A percentile compares a stretch with the other conserved stretches of the same genome.
phyloP scores from a whole-genome alignment of 92 coral and sea anemone genomes.

The Anthopleura xanthogrammica region DNA sequence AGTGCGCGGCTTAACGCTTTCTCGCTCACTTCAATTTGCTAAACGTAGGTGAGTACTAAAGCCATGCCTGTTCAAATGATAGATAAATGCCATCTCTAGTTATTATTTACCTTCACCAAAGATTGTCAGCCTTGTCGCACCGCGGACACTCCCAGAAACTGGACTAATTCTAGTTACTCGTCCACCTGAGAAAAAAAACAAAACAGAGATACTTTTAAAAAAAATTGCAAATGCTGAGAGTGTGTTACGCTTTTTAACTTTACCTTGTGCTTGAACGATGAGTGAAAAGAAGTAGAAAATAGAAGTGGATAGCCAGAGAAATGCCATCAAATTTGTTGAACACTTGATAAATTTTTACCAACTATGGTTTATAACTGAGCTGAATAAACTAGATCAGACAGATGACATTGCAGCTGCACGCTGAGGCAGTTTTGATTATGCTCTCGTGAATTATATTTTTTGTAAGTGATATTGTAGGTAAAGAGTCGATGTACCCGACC shows the following conservation, averaged over 20 bases:
- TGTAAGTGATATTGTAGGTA: neutral
- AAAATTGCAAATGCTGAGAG: neutral
- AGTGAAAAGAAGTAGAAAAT: neutral
- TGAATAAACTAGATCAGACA: neutral
- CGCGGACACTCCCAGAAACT: slow-evolving; percentile 48
- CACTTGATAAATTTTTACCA: neutral
- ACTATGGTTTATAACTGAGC: neutral
- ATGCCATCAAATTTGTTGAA: neutral
- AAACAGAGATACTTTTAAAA: neutral
- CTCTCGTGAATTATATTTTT: neutral
- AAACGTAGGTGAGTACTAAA: neutral
- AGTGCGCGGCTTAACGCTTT: neutral
- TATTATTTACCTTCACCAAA: slow-evolving; percentile 48
- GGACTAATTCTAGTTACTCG: slow-evolving; percentile 51
- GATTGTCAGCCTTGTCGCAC: slow-evolving; percentile 54
- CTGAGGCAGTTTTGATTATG: neutral
- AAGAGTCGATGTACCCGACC: neutral
- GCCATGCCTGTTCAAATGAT: neutral
- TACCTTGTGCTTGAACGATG: slow-evolving; percentile 25
- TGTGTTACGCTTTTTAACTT: neutral
- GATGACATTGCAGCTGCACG: neutral
- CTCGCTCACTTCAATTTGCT: neutral
- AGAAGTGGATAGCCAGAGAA: neutral
- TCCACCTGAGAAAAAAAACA: slow-evolving; percentile 34
- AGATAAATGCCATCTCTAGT: neutral